phyloP scores from a whole-genome alignment of 1,140 invertebrate genomes.

The Myzus persicae region DNA sequence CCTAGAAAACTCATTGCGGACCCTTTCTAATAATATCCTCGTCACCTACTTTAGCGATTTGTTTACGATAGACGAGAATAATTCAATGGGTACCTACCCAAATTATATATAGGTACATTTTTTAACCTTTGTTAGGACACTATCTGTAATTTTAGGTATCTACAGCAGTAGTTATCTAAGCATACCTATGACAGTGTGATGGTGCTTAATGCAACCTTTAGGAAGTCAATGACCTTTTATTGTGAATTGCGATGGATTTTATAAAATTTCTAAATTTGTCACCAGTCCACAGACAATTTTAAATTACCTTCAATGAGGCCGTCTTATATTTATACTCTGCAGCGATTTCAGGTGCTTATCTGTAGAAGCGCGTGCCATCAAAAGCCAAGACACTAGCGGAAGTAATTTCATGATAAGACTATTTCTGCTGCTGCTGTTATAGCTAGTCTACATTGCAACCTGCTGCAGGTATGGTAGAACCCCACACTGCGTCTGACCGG shows the following conservation, averaged over 20 bases:
- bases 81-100: too few species aligned
- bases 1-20: too few species aligned
- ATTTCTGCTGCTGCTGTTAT: not conserved
- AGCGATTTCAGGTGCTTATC: not conserved
- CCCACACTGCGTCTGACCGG: not conserved
- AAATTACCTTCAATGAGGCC: not conserved
- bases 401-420: slow-evolving; percentile 19
- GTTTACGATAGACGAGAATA: too few species aligned
- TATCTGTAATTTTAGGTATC: not conserved
- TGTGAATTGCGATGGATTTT: not conserved
- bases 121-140: too few species aligned
- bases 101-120: too few species aligned
- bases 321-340: not conserved
- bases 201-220: not conserved
- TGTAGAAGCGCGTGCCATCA: not conserved
- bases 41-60: too few species aligned
- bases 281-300: not conserved
- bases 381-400: not conserved
- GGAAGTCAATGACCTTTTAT: not conserved
- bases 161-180: not conserved
- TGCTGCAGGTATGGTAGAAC: not conserved
- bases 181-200: not conserved
- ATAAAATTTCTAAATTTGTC: not conserved
- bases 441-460: not conserved
- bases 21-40: too few species aligned